These are phyloP conservation scores for Drosophila ochracea DNA, from an alignment of 2,888 invertebrate genomes.

Conservation along the genomic window DNA sequence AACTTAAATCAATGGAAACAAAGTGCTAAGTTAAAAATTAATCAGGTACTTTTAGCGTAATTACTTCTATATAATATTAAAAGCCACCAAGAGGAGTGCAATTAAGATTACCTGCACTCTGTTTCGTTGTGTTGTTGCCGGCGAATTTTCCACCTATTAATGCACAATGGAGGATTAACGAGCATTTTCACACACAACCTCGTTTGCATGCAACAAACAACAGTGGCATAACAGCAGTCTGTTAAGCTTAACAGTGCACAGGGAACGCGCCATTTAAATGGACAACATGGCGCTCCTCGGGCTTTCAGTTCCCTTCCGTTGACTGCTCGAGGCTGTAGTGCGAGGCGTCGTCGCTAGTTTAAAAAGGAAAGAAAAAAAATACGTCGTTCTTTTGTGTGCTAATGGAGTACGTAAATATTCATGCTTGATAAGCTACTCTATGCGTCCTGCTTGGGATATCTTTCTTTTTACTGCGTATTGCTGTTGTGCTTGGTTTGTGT, in stretches of 20 bases:
- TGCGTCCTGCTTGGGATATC: constrained; percentile 51
- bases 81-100: constrained; percentile 29
- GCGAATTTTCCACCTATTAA: constrained; percentile 41
- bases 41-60: not conserved
- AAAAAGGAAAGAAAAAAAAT: not conserved
- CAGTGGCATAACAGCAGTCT: constrained; percentile 37
- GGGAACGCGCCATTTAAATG: constrained; percentile 26
- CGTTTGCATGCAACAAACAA: constrained; percentile 6
- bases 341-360: not conserved
- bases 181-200: constrained; percentile 16
- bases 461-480: constrained; percentile 6
- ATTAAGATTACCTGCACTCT: constrained; percentile 24
- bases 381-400: constrained; percentile 27
- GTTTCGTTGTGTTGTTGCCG: constrained; percentile 39
- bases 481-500: constrained; percentile 10
- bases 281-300: constrained; percentile 20
- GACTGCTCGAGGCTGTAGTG: constrained; percentile 26
- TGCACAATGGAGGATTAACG: constrained; percentile 25
- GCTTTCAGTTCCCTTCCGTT: constrained; percentile 42
- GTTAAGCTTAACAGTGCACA: constrained; percentile 41
- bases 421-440: constrained; percentile 62
- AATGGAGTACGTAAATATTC: constrained; percentile 69
- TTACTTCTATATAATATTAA: not conserved
- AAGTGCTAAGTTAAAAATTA: constrained; percentile 9
- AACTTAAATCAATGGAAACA: constrained; percentile 23